Conservation (phyloP, 2,888 invertebrate genomes). For the Hartigia nigra region DNA sequence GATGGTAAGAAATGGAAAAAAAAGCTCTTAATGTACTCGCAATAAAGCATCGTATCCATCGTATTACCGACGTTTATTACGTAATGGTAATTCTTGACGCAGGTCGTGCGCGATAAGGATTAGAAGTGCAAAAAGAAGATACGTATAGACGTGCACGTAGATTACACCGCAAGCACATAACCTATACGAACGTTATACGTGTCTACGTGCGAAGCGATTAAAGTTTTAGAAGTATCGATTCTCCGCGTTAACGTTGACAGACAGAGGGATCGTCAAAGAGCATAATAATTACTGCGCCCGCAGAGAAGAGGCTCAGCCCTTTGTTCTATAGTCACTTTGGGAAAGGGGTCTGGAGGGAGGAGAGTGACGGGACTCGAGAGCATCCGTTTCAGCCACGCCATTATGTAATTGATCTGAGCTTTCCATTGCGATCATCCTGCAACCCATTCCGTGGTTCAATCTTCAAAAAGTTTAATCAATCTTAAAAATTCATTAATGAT, state of each 20-base stretch:
- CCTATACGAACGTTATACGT: slow-evolving; percentile 17
- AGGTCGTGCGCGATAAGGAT: no score
- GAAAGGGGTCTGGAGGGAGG: slow-evolving; percentile 42
- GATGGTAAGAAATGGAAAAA: no score
- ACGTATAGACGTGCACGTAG: slow-evolving; percentile 27
- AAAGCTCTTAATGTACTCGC: no score
- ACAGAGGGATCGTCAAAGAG: slow-evolving; percentile 64
- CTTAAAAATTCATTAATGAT: not conserved
- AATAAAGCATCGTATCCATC: no score
- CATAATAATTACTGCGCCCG: slow-evolving; percentile 64
- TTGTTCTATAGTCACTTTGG: slow-evolving; percentile 65
- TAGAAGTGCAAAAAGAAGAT: slow-evolving; percentile 11
- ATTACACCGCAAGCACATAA: not conserved
- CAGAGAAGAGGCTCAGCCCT: slow-evolving; percentile 64
- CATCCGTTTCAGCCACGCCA: slow-evolving; percentile 58
- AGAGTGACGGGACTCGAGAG: slow-evolving; percentile 34
- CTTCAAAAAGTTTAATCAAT: not conserved
- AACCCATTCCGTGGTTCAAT: slow-evolving; percentile 17
- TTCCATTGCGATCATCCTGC: slow-evolving; percentile 50
- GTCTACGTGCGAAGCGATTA: slow-evolving; percentile 49
- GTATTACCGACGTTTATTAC: no score
- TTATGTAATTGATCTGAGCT: slow-evolving; percentile 61
- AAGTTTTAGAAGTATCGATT: slow-evolving; percentile 63
- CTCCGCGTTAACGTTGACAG: slow-evolving; percentile 55
- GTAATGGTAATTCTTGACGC: no score